Percentiles rank a stretch among this genome's conserved stretches.
Conservation (phyloP, 2,888 invertebrate species). For the Crioceris asparagi region DNA sequence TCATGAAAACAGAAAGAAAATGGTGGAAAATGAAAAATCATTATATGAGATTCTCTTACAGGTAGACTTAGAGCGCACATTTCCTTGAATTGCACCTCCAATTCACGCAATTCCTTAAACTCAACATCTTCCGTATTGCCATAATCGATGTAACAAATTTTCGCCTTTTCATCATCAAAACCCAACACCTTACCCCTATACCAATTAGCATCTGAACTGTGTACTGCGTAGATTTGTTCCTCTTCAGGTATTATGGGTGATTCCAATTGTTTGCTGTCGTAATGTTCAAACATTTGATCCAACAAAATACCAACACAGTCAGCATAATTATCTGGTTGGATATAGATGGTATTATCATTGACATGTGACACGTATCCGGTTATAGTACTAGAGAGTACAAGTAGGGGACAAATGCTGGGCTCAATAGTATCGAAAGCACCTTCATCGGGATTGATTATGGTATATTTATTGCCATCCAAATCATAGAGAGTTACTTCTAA, state of each 20-base stretch:
- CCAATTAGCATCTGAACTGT: conserved; percentile 52
- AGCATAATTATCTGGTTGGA: conserved; percentile 46
- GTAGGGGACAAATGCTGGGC: conserved; percentile 48
- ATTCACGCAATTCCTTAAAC: conserved; percentile 23
- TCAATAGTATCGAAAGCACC: conserved; percentile 43
- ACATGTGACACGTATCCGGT: conserved; percentile 50
- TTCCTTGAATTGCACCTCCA: conserved; percentile 26
- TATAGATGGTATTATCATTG: conserved; percentile 49
- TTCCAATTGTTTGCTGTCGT: conserved; percentile 37
- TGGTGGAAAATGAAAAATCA: too few relatives aligned
- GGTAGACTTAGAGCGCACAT: conserved; percentile 26
- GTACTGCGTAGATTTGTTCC: conserved; percentile 49
- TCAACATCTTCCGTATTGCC: conserved; percentile 54
- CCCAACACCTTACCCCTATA: conserved; percentile 51
- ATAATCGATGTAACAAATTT: conserved; percentile 56
- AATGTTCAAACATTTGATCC: conserved; percentile 48
- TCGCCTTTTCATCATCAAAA: conserved; percentile 38
- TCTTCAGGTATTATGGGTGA: conserved; percentile 40
- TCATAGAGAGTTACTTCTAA: conserved; percentile 57
- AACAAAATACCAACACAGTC: conserved; percentile 40
- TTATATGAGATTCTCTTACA: conserved; percentile 25
- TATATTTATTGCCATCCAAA: conserved; percentile 40
- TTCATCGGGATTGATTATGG: conserved; percentile 44
- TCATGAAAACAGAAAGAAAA: too few relatives aligned
- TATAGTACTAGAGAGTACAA: conserved; percentile 50